phyloP scores from a whole-genome alignment of 2,888 invertebrate genomes.

The Lithosia quadra region DNA sequence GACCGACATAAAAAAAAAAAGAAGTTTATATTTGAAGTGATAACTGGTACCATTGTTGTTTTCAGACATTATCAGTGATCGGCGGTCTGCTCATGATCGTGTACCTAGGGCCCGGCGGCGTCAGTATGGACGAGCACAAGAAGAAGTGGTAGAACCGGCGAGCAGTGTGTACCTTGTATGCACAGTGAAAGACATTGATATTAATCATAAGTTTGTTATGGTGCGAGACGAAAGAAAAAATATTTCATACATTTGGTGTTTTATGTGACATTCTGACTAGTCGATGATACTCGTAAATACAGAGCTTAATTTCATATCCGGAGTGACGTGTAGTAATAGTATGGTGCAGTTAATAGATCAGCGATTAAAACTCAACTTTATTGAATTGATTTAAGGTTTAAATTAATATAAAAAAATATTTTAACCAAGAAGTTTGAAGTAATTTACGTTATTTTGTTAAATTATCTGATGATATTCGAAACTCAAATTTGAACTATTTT shows the following conservation, averaged over 20 bases:
- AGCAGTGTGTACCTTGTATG: constrained; percentile 51
- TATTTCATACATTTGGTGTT: constrained; percentile 48
- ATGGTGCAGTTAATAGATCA: neutral
- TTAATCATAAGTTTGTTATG: constrained; percentile 58
- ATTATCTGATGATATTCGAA: neutral
- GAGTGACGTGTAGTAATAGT: constrained; percentile 8
- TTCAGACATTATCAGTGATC: constrained; percentile 98
- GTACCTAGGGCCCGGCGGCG: constrained; percentile 98
- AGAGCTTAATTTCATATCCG: constrained; percentile 51
- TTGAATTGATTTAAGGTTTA: neutral
- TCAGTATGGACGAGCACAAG: constrained; percentile 99
- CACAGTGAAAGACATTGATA: constrained; percentile 57
- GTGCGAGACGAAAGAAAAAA: constrained; percentile 45
- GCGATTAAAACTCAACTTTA: constrained; percentile 13
- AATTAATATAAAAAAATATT: neutral
- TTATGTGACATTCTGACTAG: constrained; percentile 56
- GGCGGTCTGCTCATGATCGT: constrained; percentile 99
- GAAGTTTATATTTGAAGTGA: neutral
- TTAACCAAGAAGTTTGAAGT: no score
- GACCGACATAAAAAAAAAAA: no score
- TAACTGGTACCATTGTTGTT: constrained; percentile 55
- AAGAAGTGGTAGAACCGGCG: constrained; percentile 94
- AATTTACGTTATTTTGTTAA: neutral
- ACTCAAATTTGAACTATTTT: neutral
- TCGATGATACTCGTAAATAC: constrained; percentile 53